phyloP scores from a whole-genome alignment of 2,888 invertebrate genomes.

The Conchocele bisecta region DNA sequence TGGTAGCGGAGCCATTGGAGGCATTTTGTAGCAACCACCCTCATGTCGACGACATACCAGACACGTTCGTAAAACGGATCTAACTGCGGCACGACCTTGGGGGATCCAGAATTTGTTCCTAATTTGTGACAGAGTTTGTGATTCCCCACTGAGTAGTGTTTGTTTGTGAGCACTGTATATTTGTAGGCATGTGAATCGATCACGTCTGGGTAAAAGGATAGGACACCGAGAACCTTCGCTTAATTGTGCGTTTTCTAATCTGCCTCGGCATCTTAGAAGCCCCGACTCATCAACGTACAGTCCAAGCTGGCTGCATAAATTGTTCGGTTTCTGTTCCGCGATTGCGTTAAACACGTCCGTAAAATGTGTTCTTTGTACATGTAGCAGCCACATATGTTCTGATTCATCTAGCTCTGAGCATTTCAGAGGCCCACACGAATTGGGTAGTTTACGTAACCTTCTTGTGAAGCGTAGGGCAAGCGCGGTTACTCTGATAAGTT shows the following conservation, averaged over 20 bases:
- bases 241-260: conserved; percentile 36
- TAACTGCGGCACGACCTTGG: conserved; percentile 22
- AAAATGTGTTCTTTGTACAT: conserved; percentile 4
- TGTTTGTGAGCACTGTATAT: conserved; percentile 39
- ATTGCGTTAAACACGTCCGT: background rate
- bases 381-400: conserved; percentile 22
- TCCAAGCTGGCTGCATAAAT: conserved; percentile 22
- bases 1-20: conserved; percentile 30
- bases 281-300: conserved; percentile 19
- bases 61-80: conserved; percentile 16
- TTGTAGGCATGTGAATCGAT: conserved; percentile 23
- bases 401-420: conserved; percentile 18
- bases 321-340: background rate
- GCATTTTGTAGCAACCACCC: conserved; percentile 33
- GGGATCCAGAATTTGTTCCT: conserved; percentile 30
- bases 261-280: conserved; percentile 33
- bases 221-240: conserved; percentile 30
- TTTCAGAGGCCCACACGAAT: background rate
- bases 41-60: conserved; percentile 29
- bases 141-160: conserved; percentile 29
- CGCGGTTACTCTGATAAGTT: conserved; percentile 28
- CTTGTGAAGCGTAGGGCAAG: conserved; percentile 5
- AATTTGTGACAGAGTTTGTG: conserved; percentile 26
- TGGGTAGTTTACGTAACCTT: conserved; percentile 1
- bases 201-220: conserved; percentile 38